A percentile compares a stretch with the other conserved stretches of the same genome.
Conservation (phyloP, 2,888 invertebrate species). For the Nycteola revayana region DNA sequence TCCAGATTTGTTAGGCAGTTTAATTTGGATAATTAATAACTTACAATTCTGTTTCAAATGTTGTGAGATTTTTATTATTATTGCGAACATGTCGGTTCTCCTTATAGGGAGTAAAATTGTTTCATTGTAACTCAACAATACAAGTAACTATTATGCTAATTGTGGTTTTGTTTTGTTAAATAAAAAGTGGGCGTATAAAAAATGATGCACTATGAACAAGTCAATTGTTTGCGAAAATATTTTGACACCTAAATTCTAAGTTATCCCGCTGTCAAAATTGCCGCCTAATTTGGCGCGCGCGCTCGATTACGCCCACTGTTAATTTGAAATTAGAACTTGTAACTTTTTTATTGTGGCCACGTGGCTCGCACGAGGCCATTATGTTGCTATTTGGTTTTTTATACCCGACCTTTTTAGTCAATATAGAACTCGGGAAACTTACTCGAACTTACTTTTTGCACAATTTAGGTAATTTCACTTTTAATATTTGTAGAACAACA, state of each 20-base stretch:
- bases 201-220: conserved; percentile 42
- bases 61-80: too few relatives aligned
- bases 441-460: too few relatives aligned
- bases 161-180: conserved; percentile 79
- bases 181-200: conserved; percentile 51
- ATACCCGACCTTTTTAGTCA: neutral
- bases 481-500: too few relatives aligned
- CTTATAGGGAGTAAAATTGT: too few relatives aligned
- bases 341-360: conserved; percentile 73
- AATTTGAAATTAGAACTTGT: conserved; percentile 70
- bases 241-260: conserved; percentile 76
- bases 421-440: too few relatives aligned
- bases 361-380: conserved; percentile 50
- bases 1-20: conserved; percentile 60
- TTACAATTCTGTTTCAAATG: conserved; percentile 20
- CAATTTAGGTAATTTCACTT: too few relatives aligned
- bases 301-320: conserved; percentile 56
- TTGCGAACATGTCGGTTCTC: too few relatives aligned
- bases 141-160: conserved; percentile 77
- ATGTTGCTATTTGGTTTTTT: conserved; percentile 17
- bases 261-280: conserved; percentile 68
- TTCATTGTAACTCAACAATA: neutral
- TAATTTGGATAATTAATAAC: conserved; percentile 61
- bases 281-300: conserved; percentile 65
- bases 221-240: conserved; percentile 80